Evolutionary conservation across 2,113 vertebrate genomes (phyloP), one percentile per base, ranked within the genome.

Genomic region (Gymnorhina tibicen): DNA sequence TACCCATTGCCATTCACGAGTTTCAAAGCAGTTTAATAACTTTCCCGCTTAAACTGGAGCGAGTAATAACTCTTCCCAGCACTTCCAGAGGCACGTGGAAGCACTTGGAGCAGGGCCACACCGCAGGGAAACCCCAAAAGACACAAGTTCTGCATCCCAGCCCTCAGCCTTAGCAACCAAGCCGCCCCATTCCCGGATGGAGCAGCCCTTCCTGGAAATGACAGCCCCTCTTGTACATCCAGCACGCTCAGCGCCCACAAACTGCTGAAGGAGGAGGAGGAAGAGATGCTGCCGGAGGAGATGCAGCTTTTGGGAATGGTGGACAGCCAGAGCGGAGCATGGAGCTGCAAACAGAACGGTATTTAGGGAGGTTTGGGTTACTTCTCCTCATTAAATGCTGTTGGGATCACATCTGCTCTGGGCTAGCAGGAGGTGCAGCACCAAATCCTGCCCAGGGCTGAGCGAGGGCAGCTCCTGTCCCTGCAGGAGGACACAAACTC

Each of bases 141-240:
- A 26, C 82, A 10, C 2, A 13, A 50, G 8, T 9, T 56, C 22
- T 73, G n/a, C 10, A 5, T 66, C 68, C 42, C 56, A 72, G 1
- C 9, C 37, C 84, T 46, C 89, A 68, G 52, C 72, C 83, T 12
- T 27, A 35, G 85, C 64, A 33, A 72, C 39, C 76, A 44, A 46
- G 49, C 19, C 3, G 2, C 59, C 20, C 27, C 37, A 7, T 3
- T 14, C 55, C 56, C 73, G 35, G 56, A 1, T 7, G 27, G 68
- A 21, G 19, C 56, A 42, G 30, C 1, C 2, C 60, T 27, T 37
- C 3, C 39, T 60, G 79, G 79, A 11, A 53, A 49, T 20, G 1
- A 6, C 16, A 60, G 2, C 41, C 11, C 3, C 20, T 13, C 26
- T 81, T 68, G 12, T 6, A 0, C 5, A 1, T 1, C 52, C 55